Evolutionary conservation across 2,113 vertebrate species (phyloP), one percentile per base, ranked within the genome.

Genomic region (Piprites chloris): DNA sequence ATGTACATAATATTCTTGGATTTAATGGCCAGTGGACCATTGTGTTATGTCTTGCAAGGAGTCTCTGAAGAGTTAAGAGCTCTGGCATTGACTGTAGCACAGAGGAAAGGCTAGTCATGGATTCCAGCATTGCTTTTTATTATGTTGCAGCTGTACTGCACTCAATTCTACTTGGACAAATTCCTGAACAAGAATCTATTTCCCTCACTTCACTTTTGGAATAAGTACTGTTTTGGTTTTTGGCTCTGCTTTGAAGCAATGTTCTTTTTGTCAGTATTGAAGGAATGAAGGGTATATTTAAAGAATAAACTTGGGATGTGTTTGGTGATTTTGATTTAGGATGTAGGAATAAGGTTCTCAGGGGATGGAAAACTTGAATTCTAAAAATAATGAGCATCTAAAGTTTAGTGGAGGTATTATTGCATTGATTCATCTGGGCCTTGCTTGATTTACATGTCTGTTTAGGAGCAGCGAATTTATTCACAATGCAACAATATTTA

Each of bases 131-230:
- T 95, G 91, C 96, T 93, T 95, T 96, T 96, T 95, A 97, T 97
- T 96, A 96, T 96, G 92, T 91, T 95, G 96, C 96, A 97, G 96
- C 96, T 97, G 96, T 95, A 96, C 91, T 93, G 92, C 90, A 87
- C 94, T 96, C 94, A 96, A 69, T 91, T 94, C 94, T 92, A 85
- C 90, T 97, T 96, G 96, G 96, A 96, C 33, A 88, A 93, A 87
- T 95, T 96, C 96, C 95, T 96, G 92, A 96, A 93, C 89, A 92
- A 95, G 93, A 96, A 95, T 96, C 94, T 96, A 95, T 96, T 96
- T 95, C 94, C 95, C 94, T 96, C 95, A 92, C 95, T 96, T 97
- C 89, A 76, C 92, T 96, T 97, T 96, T 97, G 96, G 96, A 97
- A 89, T 95, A 96, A 50, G 91, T 82, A 93, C 84, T 90, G 90